phyloP scores from a whole-genome alignment of 1,140 invertebrate species.

The Caenorhabditis remanei region DNA sequence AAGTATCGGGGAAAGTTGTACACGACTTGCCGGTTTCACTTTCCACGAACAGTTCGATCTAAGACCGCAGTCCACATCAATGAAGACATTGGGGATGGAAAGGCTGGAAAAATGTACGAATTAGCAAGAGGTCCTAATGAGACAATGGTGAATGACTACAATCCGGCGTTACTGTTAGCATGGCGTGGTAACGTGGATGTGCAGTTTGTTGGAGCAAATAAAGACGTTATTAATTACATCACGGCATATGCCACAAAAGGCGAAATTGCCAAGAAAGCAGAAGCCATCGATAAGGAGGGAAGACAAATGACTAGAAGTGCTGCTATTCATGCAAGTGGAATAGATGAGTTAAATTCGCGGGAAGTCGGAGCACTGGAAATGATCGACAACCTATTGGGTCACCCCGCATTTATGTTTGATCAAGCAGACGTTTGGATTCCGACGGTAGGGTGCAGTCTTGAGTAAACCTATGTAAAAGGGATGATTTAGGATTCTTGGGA shows the following conservation, averaged over 20 bases:
- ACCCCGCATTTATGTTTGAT: background rate
- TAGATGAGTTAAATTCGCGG: background rate
- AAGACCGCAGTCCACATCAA: background rate
- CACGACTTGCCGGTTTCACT: background rate
- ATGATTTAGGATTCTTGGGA: too few relatives aligned
- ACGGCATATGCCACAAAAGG: background rate
- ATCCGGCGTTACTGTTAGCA: background rate
- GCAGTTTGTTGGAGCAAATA: background rate
- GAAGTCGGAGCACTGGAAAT: background rate
- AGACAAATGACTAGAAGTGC: too few relatives aligned
- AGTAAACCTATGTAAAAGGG: too few relatives aligned
- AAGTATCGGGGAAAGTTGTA: background rate
- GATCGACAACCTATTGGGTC: background rate
- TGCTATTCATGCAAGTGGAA: background rate
- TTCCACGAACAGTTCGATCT: background rate
- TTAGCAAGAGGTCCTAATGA: too few relatives aligned
- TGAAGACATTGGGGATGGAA: background rate
- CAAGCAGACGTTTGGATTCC: background rate
- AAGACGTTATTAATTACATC: background rate
- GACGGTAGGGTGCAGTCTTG: background rate
- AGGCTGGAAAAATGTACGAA: too few relatives aligned
- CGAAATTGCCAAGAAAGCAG: background rate
- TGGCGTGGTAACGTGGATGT: background rate
- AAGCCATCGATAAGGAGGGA: background rate
- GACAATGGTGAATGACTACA: too few relatives aligned